Conservation (phyloP, 2,113 vertebrate species). For the Ciconia boyciana region DNA sequence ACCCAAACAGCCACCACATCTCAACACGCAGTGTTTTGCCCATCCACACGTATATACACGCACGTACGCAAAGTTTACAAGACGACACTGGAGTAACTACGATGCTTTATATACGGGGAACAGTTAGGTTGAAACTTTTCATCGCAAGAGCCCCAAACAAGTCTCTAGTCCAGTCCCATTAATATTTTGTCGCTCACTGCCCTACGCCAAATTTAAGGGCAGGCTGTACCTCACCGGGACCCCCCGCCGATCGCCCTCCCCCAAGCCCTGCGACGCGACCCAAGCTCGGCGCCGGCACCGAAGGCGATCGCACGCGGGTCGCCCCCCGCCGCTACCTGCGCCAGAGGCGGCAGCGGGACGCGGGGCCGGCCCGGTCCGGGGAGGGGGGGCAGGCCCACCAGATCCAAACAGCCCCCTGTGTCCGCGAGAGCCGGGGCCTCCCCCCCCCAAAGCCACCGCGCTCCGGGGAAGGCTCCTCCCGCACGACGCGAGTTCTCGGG, state of each 20-base stretch:
- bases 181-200: rapidly evolving
- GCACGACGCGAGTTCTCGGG: not conserved
- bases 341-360: not conserved
- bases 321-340: not conserved
- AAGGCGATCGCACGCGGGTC: too few relatives aligned
- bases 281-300: too few relatives aligned
- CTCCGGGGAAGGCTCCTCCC: not conserved
- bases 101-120: not conserved
- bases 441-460: not conserved
- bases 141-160: rapidly evolving
- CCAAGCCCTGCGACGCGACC: too few relatives aligned
- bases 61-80: not conserved
- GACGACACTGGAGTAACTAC: rapidly evolving
- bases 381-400: not conserved
- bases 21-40: not conserved
- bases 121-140: not conserved
- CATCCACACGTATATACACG: not conserved
- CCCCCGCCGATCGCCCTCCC: not conserved
- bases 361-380: not conserved
- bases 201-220: not conserved
- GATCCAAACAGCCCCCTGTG: not conserved
- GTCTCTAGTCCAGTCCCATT: rapidly evolving
- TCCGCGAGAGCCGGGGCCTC: not conserved
- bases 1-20: not conserved
- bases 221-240: rapidly evolving